phyloP scores from a whole-genome alignment of 2,797 vertebrate species.

The Molossus alvarezi region DNA sequence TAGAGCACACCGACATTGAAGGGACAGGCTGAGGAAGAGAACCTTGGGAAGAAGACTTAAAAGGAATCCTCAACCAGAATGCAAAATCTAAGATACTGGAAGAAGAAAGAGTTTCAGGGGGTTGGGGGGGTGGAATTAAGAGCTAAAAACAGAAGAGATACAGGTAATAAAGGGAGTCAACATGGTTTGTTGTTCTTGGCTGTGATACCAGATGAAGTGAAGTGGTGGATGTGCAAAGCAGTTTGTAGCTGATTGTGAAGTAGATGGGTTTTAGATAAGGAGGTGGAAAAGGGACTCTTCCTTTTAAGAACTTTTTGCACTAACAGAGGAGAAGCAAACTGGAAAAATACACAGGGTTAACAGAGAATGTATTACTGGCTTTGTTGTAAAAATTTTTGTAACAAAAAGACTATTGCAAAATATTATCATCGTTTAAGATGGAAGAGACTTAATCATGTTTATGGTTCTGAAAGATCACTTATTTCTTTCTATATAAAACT shows the following conservation, averaged over 20 bases:
- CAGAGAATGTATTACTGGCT: background rate
- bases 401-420: background rate
- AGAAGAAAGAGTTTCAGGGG: background rate
- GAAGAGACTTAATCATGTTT: background rate
- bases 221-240: background rate
- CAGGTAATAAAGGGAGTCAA: background rate
- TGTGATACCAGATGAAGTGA: background rate
- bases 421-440: conserved; percentile 13
- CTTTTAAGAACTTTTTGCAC: conserved; percentile 4
- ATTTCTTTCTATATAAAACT: background rate
- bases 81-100: background rate
- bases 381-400: background rate
- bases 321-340: background rate
- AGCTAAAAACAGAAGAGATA: background rate
- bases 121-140: background rate
- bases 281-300: background rate
- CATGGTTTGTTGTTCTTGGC: background rate
- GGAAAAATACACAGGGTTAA: background rate
- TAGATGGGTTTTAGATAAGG: background rate
- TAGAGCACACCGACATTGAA: background rate
- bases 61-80: background rate
- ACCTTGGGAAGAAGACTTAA: background rate
- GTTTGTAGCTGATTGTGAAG: background rate
- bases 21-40: background rate
- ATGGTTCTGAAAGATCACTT: background rate